Evolutionary conservation across 2,888 invertebrate species (phyloP).

Genomic region (Epistrophe grossulariae): DNA sequence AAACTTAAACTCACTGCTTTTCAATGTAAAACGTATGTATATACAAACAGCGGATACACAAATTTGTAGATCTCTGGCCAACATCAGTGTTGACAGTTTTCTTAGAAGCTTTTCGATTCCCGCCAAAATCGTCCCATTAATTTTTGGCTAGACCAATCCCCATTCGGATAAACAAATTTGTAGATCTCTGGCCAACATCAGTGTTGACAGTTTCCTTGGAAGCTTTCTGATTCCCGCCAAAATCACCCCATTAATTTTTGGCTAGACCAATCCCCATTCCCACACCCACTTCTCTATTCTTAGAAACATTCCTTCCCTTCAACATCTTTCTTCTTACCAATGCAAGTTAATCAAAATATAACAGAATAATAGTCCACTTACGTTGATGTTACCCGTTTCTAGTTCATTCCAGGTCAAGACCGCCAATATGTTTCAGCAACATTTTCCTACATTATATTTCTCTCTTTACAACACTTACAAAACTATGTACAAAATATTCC

Average conservation of each 20-base stretch:
- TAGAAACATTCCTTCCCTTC: background rate
- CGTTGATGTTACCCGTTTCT: constrained; percentile 29
- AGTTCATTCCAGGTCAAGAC: constrained; percentile 49
- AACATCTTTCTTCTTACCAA: background rate
- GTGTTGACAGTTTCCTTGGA: background rate
- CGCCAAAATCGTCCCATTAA: background rate
- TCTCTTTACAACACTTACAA: background rate
- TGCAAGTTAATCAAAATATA: constrained; percentile 26
- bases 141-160: constrained; percentile 14
- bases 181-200: no score
- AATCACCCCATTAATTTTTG: background rate
- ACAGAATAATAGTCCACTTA: background rate
- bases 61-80: no score
- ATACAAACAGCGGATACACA: no score
- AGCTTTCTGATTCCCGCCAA: constrained; percentile 6
- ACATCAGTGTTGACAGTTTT: background rate
- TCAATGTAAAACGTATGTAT: no score
- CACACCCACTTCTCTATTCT: background rate
- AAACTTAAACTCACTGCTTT: no score
- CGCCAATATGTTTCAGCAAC: constrained; percentile 62
- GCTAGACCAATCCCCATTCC: constrained; percentile 12
- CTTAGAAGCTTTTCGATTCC: background rate
- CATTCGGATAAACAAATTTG: background rate
- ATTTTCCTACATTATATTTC: constrained; percentile 18
- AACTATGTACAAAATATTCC: background rate